Conservation (phyloP, 2,888 invertebrate species). For the Acanthacorydalis orientalis region DNA sequence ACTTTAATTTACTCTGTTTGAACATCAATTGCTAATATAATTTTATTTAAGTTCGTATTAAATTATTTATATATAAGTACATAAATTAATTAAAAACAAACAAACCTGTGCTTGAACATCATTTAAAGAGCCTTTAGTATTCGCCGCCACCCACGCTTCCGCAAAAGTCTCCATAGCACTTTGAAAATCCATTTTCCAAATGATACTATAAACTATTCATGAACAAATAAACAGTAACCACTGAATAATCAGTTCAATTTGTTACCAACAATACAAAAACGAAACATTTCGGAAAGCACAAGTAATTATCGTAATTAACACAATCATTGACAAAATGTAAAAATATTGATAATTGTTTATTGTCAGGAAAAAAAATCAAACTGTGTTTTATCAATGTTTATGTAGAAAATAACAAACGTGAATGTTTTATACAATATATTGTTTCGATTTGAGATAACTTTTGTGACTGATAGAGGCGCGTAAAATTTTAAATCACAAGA, state of each 20-base stretch:
- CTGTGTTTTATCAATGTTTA: no score
- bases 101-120: constrained; percentile 51
- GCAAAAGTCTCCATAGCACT: constrained; percentile 98
- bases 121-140: constrained; percentile 46
- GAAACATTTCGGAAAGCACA: not conserved
- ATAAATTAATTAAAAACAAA: constrained; percentile 8
- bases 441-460: no score
- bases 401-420: no score
- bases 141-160: constrained; percentile 92
- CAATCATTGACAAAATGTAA: no score
- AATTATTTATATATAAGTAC: not conserved
- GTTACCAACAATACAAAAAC: not conserved
- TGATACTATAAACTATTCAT: no score
- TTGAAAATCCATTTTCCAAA: constrained; percentile 75
- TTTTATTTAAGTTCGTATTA: not conserved
- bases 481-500: no score
- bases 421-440: no score
- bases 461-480: no score
- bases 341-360: no score
- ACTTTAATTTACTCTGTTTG: no score
- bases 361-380: no score
- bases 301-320: not conserved
- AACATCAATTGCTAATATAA: no score
- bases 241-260: not conserved
- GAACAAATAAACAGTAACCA: not conserved